Evolutionary conservation across 1,140 invertebrate genomes (phyloP).

Genomic region (Charaxes varanes): DNA sequence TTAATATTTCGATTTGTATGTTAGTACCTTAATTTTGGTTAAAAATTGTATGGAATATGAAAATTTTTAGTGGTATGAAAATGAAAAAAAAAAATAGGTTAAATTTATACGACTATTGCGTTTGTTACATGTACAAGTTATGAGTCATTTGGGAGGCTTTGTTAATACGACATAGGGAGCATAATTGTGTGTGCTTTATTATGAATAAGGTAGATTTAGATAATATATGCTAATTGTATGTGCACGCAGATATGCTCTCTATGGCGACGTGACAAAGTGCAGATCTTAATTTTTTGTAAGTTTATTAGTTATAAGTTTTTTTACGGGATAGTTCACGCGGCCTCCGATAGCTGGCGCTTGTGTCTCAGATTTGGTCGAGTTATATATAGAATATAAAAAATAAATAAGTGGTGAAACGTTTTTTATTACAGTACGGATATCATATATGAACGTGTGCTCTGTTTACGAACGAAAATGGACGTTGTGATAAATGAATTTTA

Average conservation of each 20-base stretch:
- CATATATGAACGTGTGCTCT: slow-evolving; percentile 27
- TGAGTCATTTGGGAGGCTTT: slow-evolving; percentile 1
- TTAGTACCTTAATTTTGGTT: not conserved
- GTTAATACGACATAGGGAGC: slow-evolving; percentile 1
- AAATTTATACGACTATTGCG: not conserved
- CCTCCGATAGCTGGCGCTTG: slow-evolving; percentile 2
- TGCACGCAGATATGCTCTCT: slow-evolving; percentile 12
- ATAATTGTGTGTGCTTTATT: slow-evolving; percentile 12
- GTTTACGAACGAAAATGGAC: slow-evolving; percentile 42
- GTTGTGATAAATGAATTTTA: slow-evolving; percentile 36
- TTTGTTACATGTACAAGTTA: not conserved
- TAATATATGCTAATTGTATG: slow-evolving; percentile 6
- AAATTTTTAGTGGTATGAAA: not conserved
- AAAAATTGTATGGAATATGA: not conserved
- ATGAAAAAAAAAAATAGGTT: no score
- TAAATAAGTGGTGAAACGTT: slow-evolving; percentile 14
- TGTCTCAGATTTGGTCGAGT: slow-evolving; percentile 6
- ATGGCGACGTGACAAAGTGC: slow-evolving; percentile 3
- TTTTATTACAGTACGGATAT: slow-evolving; percentile 11
- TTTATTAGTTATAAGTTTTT: slow-evolving; percentile 22
- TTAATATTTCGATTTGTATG: no score
- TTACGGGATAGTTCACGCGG: slow-evolving; percentile 1
- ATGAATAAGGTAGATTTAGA: slow-evolving; percentile 13
- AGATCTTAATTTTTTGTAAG: slow-evolving; percentile 18
- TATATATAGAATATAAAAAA: no score